phyloP scores from a whole-genome alignment of 2,797 vertebrate species.

The Balearica regulorum region DNA sequence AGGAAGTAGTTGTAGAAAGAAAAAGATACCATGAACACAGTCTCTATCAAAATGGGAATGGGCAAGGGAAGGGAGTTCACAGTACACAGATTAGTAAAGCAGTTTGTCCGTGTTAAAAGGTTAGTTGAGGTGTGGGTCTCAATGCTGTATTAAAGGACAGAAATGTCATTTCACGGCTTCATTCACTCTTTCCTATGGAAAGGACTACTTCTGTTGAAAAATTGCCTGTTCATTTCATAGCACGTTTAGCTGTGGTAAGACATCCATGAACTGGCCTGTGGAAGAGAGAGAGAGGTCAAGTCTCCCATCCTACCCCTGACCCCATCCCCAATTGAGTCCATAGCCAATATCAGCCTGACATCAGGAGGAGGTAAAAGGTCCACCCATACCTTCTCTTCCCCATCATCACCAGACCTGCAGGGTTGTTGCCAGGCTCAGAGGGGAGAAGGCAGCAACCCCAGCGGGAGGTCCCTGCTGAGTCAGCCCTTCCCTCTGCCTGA shows the following conservation, averaged over 20 bases:
- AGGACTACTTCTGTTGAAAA: not conserved
- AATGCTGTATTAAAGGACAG: not conserved
- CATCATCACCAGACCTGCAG: not conserved
- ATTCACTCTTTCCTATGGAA: not conserved
- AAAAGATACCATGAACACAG: not conserved
- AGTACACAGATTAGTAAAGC: not conserved
- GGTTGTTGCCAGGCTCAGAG: not conserved
- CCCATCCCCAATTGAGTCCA: not conserved
- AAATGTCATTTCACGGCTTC: not conserved
- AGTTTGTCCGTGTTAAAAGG: not conserved
- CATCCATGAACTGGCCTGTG: not conserved
- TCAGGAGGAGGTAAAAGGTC: not conserved
- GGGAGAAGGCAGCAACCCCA: not conserved
- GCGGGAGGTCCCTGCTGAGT: rapidly evolving
- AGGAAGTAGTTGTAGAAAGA: not conserved
- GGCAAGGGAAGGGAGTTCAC: not conserved
- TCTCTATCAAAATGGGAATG: not conserved
- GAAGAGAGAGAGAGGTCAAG: not conserved
- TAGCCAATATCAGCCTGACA: not conserved
- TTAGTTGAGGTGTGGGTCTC: not conserved
- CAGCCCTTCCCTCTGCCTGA: not conserved
- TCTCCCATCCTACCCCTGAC: too few relatives aligned
- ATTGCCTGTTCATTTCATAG: not conserved
- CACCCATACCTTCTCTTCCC: not conserved
- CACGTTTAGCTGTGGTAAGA: not conserved